Evolutionary conservation across 2,797 vertebrate genomes (phyloP).

Genomic region (Microhierax caerulescens): DNA sequence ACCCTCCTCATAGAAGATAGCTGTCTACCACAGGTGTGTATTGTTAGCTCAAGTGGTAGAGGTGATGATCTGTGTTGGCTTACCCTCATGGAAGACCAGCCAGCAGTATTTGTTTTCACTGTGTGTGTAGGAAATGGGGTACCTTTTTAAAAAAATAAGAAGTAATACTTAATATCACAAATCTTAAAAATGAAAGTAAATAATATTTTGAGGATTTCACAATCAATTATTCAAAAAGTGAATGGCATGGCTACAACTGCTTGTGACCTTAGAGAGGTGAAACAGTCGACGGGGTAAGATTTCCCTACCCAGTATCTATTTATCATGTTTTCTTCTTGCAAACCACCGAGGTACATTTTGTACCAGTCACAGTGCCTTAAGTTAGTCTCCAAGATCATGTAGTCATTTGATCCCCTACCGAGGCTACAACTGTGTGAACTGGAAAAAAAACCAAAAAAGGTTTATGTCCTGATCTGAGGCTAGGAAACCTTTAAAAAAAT

Average conservation of each 20-base stretch:
- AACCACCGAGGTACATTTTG: not conserved
- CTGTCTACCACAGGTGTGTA: accelerated
- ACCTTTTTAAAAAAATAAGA: not conserved
- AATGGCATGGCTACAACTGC: not conserved
- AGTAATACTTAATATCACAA: not conserved
- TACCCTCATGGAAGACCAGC: not conserved
- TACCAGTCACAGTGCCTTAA: not conserved
- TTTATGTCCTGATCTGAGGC: not conserved
- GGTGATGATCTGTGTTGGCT: not conserved
- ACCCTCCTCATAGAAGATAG: accelerated
- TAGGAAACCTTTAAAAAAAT: not conserved
- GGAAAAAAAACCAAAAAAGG: accelerated
- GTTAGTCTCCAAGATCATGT: not conserved
- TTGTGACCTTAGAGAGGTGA: not conserved
- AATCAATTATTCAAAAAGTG: not conserved
- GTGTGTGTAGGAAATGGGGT: accelerated
- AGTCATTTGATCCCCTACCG: not conserved
- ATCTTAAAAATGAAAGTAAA: not conserved
- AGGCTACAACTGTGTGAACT: not conserved
- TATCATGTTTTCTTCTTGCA: not conserved
- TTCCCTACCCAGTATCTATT: not conserved
- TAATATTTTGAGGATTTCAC: not conserved
- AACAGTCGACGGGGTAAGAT: not conserved
- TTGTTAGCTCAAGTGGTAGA: not conserved
- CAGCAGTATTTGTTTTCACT: not conserved